Base-by-base conservation (phyloP, 2,888 invertebrate genomes). In the Andricus curvator region DNA sequence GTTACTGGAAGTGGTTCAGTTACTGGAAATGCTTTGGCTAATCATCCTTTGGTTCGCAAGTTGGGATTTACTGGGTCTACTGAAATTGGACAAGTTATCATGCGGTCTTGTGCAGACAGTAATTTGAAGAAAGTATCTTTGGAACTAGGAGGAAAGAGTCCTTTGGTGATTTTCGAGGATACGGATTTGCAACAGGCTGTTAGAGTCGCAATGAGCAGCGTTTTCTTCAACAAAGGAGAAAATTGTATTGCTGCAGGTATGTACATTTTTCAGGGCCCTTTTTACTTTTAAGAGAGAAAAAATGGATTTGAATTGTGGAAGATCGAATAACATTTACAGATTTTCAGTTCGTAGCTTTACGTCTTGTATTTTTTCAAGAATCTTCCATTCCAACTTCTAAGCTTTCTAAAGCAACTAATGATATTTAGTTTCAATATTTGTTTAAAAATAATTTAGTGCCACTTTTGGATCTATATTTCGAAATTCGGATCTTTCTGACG, bases 181-280 rank as follows among this genome's bases (percentile, higher is more conserved):
- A 98, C 97, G 91, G 99, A 99, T 93, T 91, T 99, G 78, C 98
- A 98, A 88, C 98, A 98, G 90, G 99, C 99, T 37, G 97, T 99
- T 20, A 95, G 96, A 93, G 95, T 97, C 93, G 98, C 97, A 0
- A 97, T 98, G 96, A 96, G 96, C 78, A 96, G 98, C 79, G 99
- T 99, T 4, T 99, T 99, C 94, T 99, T 99, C 94, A 99, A 99
- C 93, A 99, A 99, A 92, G 99, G 99, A 78, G 99, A 99, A 93
- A 99, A 99, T 93, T 99, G 99, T 93, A 99, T 99, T 85, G 98
- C 99, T 0, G 99, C 99, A 4, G 99, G 92, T 92, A 86, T 25
- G 78, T 77, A 29, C 17, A 41, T 76, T 41, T 78, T 65, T 15
- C 15, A 17, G 4, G 48, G 4, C 15, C 15, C 48, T 48, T 4